A percentile compares a stretch with the other conserved stretches of the same genome.
phyloP scores from a whole-genome alignment of 2,113 vertebrate species.

The Archilochus colubris region DNA sequence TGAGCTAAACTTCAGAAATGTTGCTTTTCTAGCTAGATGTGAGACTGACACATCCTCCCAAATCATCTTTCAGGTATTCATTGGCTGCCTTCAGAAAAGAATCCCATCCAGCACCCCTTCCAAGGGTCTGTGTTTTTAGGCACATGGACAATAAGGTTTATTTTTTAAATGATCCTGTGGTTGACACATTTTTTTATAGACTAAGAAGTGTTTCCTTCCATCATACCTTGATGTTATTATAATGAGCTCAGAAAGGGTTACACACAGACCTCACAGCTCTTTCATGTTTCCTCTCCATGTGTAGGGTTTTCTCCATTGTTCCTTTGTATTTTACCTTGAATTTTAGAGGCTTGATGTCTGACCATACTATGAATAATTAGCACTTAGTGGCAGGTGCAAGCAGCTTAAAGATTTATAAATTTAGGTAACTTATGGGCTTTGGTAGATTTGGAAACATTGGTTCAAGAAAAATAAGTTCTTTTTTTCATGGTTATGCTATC shows the following conservation, averaged over 20 bases:
- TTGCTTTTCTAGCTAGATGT: background rate
- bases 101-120: background rate
- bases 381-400: background rate
- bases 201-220: background rate
- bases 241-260: background rate
- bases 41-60: background rate
- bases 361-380: background rate
- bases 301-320: background rate
- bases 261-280: background rate
- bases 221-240: background rate
- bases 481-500: background rate
- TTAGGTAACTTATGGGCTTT: background rate
- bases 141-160: background rate
- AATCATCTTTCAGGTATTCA: background rate
- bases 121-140: background rate
- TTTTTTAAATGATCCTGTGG: background rate
- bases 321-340: background rate
- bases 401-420: background rate
- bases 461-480: background rate
- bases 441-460: background rate
- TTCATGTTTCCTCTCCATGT: background rate
- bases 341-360: background rate
- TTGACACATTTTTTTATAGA: background rate
- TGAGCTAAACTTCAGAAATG: background rate
- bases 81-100: background rate